Conservation (phyloP, 2,888 invertebrate species). For the Ectropis crepuscularia region DNA sequence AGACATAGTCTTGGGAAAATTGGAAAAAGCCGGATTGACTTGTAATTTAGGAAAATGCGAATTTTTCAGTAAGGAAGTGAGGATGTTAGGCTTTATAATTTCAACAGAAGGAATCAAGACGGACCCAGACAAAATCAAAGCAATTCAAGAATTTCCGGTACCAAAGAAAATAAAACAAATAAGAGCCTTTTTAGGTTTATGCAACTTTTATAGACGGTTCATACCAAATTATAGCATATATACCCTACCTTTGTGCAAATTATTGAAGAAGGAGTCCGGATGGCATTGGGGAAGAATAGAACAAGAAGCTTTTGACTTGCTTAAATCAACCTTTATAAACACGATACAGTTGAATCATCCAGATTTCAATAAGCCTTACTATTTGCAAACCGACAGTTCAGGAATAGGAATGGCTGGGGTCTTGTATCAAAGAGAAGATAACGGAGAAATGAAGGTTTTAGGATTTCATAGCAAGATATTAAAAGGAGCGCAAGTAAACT, state of each 20-base stretch:
- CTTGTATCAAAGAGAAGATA: background rate
- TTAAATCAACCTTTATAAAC: constrained; percentile 1
- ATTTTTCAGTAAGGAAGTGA: constrained; percentile 24
- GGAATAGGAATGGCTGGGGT: background rate
- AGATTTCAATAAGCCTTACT: background rate
- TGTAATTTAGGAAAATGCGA: constrained; percentile 27
- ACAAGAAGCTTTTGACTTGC: constrained; percentile 15
- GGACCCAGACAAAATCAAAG: constrained; percentile 14
- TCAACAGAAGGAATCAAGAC: constrained; percentile 29
- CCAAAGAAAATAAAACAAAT: constrained; percentile 41
- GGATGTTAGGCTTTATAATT: constrained; percentile 40
- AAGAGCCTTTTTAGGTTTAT: constrained; percentile 43
- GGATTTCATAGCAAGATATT: background rate
- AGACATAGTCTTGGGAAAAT: constrained; percentile 26
- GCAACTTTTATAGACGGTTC: constrained; percentile 44
- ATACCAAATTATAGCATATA: constrained; percentile 34
- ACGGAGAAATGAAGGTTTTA: background rate
- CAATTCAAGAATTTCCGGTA: constrained; percentile 34
- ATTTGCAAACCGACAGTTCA: constrained; percentile 4
- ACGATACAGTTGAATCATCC: background rate
- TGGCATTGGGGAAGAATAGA: constrained; percentile 36
- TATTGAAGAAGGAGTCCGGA: constrained; percentile 32
- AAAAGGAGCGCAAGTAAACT: constrained; percentile 1
- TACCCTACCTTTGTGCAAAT: constrained; percentile 34
- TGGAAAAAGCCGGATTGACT: constrained; percentile 21